Evolutionary conservation across 1,140 invertebrate species (phyloP).

Genomic region (Drosophila subobscura): DNA sequence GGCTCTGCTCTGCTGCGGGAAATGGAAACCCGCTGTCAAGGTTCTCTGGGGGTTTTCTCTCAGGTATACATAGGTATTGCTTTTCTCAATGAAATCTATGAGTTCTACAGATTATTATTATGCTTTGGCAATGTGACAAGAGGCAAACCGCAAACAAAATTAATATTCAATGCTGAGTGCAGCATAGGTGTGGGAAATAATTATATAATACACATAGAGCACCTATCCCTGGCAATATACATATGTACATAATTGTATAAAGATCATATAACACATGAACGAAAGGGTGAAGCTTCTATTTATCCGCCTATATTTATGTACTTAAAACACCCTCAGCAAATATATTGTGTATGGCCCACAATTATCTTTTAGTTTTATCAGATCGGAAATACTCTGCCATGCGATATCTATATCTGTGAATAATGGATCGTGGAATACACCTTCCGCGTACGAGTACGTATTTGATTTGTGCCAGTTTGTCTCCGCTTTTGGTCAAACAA

Average conservation of each 20-base stretch:
- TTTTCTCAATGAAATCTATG: constrained; percentile 51
- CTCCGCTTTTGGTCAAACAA: constrained; percentile 65
- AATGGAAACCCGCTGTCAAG: constrained; percentile 66
- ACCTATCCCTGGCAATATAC: not conserved
- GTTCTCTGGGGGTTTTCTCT: constrained; percentile 36
- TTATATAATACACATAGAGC: constrained; percentile 54
- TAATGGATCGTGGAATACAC: constrained; percentile 29
- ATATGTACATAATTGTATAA: not conserved
- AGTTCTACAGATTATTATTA: constrained; percentile 32
- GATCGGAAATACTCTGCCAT: too few species aligned
- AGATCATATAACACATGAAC: too few species aligned
- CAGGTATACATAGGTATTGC: constrained; percentile 44
- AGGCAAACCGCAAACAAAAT: constrained; percentile 61
- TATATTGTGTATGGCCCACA: not conserved
- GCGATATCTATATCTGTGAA: constrained; percentile 3
- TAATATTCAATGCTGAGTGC: constrained; percentile 70
- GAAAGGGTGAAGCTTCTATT: too few species aligned
- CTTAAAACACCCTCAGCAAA: too few species aligned
- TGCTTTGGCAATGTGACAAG: constrained; percentile 68
- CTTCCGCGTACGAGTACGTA: not conserved
- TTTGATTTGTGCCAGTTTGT: constrained; percentile 65
- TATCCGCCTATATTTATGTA: too few species aligned
- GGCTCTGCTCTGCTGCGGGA: constrained; percentile 9
- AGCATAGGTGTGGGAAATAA: constrained; percentile 41
- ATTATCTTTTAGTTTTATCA: too few species aligned